A percentile compares a stretch with the other conserved stretches of the same genome.
These are phyloP conservation scores for Aricia agestis DNA, from an alignment of 1,140 invertebrate genomes.

Conservation along the genomic window DNA sequence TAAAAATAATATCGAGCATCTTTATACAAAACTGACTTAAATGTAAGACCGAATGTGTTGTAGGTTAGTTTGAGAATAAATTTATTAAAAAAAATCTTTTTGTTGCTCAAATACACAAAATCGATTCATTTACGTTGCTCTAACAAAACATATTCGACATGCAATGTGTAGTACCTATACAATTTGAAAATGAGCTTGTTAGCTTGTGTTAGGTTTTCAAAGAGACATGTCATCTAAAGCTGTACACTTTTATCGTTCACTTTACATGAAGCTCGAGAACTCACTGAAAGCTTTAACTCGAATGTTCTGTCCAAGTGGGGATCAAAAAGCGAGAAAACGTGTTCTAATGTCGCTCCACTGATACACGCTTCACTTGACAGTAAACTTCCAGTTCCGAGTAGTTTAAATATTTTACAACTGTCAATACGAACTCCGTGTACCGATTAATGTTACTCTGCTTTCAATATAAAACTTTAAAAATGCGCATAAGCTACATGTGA, in stretches of 20 bases:
- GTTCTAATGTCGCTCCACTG: constrained; percentile 37
- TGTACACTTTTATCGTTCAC: background rate
- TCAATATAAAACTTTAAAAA: background rate
- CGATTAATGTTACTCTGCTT: background rate
- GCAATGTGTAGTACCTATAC: too few species aligned
- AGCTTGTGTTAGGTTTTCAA: too few species aligned
- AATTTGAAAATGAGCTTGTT: background rate
- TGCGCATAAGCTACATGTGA: too few species aligned
- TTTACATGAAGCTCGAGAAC: constrained; percentile 20
- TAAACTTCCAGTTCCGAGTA: constrained; percentile 19
- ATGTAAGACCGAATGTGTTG: too few species aligned
- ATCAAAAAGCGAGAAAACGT: constrained; percentile 43
- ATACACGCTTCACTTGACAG: constrained; percentile 23
- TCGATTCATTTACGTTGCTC: too few species aligned
- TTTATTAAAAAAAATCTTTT: too few species aligned
- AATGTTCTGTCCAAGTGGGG: constrained; percentile 31
- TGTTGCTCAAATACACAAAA: too few species aligned
- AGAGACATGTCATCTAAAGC: background rate
- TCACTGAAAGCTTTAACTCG: constrained; percentile 38
- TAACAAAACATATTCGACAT: too few species aligned
- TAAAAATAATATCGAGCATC: too few species aligned
- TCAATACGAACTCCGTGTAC: background rate
- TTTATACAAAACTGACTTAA: too few species aligned
- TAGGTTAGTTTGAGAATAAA: too few species aligned
- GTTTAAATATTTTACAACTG: constrained; percentile 22